Base-by-base conservation (phyloP, 1,140 invertebrate genomes). In the Goniozus legneri region DNA sequence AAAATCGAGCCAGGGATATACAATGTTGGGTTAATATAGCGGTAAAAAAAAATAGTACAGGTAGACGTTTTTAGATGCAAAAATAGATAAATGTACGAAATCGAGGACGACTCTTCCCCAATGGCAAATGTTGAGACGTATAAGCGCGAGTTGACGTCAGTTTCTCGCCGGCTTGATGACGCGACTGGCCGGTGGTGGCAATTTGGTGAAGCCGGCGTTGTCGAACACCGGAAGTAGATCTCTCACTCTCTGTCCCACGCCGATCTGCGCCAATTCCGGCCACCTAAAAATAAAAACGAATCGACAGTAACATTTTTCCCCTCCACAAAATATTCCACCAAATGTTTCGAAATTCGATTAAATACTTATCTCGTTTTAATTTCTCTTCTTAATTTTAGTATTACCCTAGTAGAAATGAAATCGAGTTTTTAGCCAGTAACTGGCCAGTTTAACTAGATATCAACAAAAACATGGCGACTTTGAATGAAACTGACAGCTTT, bases 161-260 rank as follows among this genome's bases (percentile, higher is more conserved):
- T 69, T 70, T 54, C 69, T 65, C 40, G 74, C 63, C n/a, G 88
- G 87, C 64, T 89, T 89, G 56, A 90, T 82, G 54, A 84, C 79
- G 58, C 87, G 83, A 54, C 83, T 88, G 4, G 86, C 79, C 42
- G 88, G 87, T 52, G 88, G 82, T 30, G 87, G 85, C 69, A 90
- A 82, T 73, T 89, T 87, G 44, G 79, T 76, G 71, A 90, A 91
- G 10, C 87, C 87, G 47, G 86, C 79, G 57, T 88, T 84, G 70
- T 91, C 88, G 66, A 91, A 90, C 13, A 90, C 88, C 21, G 88
- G 88, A 47, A 89, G 76, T 35, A 89, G 74, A 58, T 88, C 86
- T 47, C 85, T 80, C 39, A 87, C 86, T 64, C 85, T 80, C 52
- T 73, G 75, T 47, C 85, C 85, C 22, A 65, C 58, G 39, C 68